Evolutionary conservation across 2,888 invertebrate genomes (phyloP).

Genomic region (Lamproptera curius): DNA sequence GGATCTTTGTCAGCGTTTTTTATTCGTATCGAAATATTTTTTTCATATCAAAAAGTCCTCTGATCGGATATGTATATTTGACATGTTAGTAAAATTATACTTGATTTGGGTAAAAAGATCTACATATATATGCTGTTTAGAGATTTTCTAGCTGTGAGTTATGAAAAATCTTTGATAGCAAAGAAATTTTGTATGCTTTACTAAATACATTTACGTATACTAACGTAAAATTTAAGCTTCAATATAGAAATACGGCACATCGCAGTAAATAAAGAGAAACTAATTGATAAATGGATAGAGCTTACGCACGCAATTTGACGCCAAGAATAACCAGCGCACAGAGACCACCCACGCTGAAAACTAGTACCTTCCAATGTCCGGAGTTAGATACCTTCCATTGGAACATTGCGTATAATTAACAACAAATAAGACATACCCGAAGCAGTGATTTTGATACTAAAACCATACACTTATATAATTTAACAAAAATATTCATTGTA

Average conservation of each 20-base stretch:
- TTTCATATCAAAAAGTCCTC: too few relatives aligned
- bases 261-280: not conserved
- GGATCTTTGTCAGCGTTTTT: too few relatives aligned
- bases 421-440: not conserved
- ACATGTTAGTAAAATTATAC: too few relatives aligned
- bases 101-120: too few relatives aligned
- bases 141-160: not conserved
- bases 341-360: not conserved
- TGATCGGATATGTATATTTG: too few relatives aligned
- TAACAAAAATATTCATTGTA: too few relatives aligned
- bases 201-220: not conserved
- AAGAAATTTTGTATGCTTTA: not conserved
- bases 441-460: too few relatives aligned
- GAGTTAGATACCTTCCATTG: too few relatives aligned
- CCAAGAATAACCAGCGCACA: slow-evolving; percentile 7
- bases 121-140: not conserved
- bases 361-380: not conserved
- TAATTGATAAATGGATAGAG: not conserved
- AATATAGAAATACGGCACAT: too few relatives aligned
- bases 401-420: not conserved
- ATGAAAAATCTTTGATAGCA: not conserved
- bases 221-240: not conserved
- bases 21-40: too few relatives aligned
- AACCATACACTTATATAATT: too few relatives aligned
- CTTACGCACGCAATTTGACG: slow-evolving; percentile 2